These are phyloP conservation scores for Chymomyza procnemis DNA, from an alignment of 2,888 invertebrate species.

Conservation along the genomic window DNA sequence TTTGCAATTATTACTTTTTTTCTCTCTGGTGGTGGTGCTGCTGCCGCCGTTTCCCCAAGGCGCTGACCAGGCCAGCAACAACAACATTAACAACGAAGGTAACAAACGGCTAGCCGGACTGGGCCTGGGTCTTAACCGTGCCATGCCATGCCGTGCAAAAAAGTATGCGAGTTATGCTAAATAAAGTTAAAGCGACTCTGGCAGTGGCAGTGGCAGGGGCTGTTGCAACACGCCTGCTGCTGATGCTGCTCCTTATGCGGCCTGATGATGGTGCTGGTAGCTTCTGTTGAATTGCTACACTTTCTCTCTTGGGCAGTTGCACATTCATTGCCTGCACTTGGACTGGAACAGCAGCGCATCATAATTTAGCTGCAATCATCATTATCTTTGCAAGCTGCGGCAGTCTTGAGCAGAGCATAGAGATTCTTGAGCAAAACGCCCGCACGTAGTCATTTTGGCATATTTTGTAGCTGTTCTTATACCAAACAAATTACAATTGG, in stretches of 20 bases:
- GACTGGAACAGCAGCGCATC: conserved; percentile 53
- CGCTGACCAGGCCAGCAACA: conserved; percentile 6
- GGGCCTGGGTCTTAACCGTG: not conserved
- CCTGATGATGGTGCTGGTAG: conserved; percentile 67
- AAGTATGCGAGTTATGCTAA: conserved; percentile 18
- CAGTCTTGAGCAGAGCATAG: conserved; percentile 10
- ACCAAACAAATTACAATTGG: conserved; percentile 46
- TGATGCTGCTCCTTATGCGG: conserved; percentile 35
- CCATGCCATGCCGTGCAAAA: conserved; percentile 7
- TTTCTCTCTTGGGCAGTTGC: conserved; percentile 48
- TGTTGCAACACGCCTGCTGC: conserved; percentile 7
- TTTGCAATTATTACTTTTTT: conserved; percentile 71
- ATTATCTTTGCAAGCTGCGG: conserved; percentile 67
- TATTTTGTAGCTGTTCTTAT: conserved; percentile 22
- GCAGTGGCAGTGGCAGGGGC: not conserved
- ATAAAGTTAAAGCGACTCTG: conserved; percentile 22
- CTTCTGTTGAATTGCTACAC: conserved; percentile 66
- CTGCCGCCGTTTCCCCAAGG: conserved; percentile 42
- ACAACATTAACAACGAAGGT: conserved; percentile 23
- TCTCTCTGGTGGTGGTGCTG: conserved; percentile 11
- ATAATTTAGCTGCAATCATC: conserved; percentile 78
- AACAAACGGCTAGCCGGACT: conserved; percentile 3
- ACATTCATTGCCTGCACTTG: conserved; percentile 36
- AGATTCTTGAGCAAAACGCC: conserved; percentile 64
- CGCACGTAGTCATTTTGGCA: conserved; percentile 68